Evolutionary conservation across 2,797 vertebrate genomes (phyloP), one percentile per base, ranked within the genome.

Genomic region (Cirrhinus molitorella): DNA sequence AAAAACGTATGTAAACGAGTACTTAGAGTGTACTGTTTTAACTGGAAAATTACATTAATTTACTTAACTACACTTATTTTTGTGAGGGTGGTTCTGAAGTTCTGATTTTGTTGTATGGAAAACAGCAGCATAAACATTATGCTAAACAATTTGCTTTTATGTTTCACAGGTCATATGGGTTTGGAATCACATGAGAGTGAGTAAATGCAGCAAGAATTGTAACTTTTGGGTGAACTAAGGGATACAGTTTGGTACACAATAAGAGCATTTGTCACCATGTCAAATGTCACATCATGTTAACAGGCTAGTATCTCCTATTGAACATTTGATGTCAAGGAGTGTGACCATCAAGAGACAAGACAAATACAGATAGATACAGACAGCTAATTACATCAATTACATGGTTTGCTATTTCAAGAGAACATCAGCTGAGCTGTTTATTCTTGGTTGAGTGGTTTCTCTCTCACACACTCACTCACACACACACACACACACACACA

Each of bases 391-490:
- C 75, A 78, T 78, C 53, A 28, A 28, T 71, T 68, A 55, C 23
- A 2, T 59, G n/a, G 49, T 68, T 80, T 80, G 49, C 16, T 40
- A 70, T 68, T 47, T 78, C 43, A 75, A 21, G n/a, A 74, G 47
- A 53, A 83, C 65, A 70, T 47, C 49, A 57, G 40, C 43, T 45
- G 14, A 68, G 82, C 75, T 51, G 81, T 61, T 78, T 83, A 83
- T 79, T 78, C 21, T 51, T 49, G 28, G 63, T 45, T 47, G 23
- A 45, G 73, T 45, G 19, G 14, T 73, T 71, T n/a, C 70, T 34
- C 21, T 25, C 45, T 31, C 16, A 21, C 76, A 19, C 75, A 21
- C 37, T 14, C 53, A 9, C 65, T 17, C 47, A 28, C 57, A 34
- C 79, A 25, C 43, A 13, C 40, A 16, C 68, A 5, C 37, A 19